Conservation (phyloP, 2,888 invertebrate species). For the Synergus japonicus region DNA sequence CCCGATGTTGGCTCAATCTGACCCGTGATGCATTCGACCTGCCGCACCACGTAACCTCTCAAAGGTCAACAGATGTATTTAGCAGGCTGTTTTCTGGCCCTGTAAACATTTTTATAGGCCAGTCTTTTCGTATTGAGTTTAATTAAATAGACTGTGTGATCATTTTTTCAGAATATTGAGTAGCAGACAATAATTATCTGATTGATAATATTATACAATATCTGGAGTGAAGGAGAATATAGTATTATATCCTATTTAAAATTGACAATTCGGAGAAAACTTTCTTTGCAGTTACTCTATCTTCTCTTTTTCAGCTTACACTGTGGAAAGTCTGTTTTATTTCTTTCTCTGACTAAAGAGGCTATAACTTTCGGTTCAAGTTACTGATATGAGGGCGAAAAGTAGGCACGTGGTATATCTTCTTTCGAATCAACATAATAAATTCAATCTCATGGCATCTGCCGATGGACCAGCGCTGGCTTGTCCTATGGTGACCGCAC, state of each 20-base stretch:
- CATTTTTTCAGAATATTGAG: background rate
- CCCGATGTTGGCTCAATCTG: slow-evolving; percentile 33
- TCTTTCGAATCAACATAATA: slow-evolving; percentile 41
- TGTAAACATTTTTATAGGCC: background rate
- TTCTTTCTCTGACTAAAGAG: slow-evolving; percentile 26
- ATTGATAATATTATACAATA: no score
- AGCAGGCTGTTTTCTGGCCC: background rate
- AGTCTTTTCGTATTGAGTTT: background rate
- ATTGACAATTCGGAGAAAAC: background rate
- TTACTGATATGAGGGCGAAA: slow-evolving; percentile 23
- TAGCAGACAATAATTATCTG: no score
- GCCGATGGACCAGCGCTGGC: slow-evolving; percentile 17
- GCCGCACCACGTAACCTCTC: background rate
- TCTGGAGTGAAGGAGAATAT: no score
- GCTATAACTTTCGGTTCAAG: slow-evolving; percentile 35
- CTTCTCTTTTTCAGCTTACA: background rate
- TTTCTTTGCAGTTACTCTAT: background rate
- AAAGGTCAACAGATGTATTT: background rate
- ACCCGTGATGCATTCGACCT: slow-evolving; percentile 17
- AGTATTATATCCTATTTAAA: no score
- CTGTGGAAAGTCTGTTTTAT: background rate
- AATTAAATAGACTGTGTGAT: background rate
- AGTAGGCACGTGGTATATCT: slow-evolving; percentile 37
- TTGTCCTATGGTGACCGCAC: slow-evolving; percentile 51
- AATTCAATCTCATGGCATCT: slow-evolving; percentile 39